Evolutionary conservation across 1,140 invertebrate genomes (phyloP).

Genomic region (Helicoverpa zea): DNA sequence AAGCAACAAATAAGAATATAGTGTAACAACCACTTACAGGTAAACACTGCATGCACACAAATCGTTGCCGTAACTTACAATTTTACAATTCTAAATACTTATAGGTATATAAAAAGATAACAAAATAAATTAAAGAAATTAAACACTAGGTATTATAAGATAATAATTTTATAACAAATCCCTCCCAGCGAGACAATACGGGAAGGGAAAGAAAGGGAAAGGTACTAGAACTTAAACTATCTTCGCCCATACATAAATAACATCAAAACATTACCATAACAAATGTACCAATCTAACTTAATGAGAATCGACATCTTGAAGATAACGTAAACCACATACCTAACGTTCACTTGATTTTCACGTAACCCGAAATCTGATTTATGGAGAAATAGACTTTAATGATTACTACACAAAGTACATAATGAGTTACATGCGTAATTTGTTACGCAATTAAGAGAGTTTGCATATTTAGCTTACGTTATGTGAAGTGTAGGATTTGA

Average conservation of each 20-base stretch:
- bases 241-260: slow-evolving; percentile 16
- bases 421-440: slow-evolving; percentile 20
- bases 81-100: too few species aligned
- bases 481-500: not conserved
- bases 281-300: slow-evolving; percentile 34
- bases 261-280: slow-evolving; percentile 16
- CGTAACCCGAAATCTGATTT: slow-evolving; percentile 8
- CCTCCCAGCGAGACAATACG: too few species aligned
- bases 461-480: slow-evolving; percentile 11
- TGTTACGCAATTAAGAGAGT: slow-evolving; percentile 8
- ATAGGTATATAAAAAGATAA: too few species aligned
- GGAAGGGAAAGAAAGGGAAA: too few species aligned
- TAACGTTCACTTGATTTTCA: slow-evolving; percentile 21
- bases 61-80: too few species aligned
- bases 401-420: slow-evolving; percentile 5
- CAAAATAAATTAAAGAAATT: too few species aligned
- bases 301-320: slow-evolving; percentile 22
- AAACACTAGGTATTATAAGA: too few species aligned
- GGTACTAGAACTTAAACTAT: not conserved
- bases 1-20: too few species aligned
- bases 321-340: slow-evolving; percentile 18
- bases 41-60: too few species aligned
- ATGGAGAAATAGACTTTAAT: slow-evolving; percentile 25
- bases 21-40: too few species aligned
- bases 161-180: too few species aligned